Percentiles rank a stretch among this genome's conserved stretches.
Conservation (phyloP, 2,888 invertebrate genomes). For the Diachrysia chrysitis region DNA sequence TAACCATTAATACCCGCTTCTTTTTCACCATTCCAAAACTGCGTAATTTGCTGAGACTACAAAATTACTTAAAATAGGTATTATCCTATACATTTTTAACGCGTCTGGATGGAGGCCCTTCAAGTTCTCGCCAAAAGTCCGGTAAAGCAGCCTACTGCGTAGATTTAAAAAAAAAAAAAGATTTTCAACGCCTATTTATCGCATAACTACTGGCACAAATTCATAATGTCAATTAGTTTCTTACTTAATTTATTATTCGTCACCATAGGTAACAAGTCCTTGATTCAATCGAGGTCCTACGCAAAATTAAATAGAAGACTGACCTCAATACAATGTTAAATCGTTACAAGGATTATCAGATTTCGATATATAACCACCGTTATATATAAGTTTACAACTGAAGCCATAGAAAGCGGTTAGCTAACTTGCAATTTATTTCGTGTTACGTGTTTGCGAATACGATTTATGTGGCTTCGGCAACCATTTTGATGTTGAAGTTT, state of each 20-base stretch:
- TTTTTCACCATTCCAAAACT: no score
- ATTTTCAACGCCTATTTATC: conserved; percentile 16
- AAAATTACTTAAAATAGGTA: no score
- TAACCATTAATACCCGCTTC: no score
- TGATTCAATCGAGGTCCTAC: conserved; percentile 39
- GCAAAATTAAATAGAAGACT: conserved; percentile 22
- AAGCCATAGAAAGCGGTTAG: conserved; percentile 60
- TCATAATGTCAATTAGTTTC: conserved; percentile 34
- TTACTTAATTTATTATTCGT: conserved; percentile 21
- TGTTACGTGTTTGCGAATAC: conserved; percentile 53
- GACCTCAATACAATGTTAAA: conserved; percentile 52
- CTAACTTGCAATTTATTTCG: conserved; percentile 56
- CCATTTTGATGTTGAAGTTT: conserved; percentile 38
- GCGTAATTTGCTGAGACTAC: no score
- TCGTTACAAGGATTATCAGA: conserved; percentile 59
- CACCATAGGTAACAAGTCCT: conserved; percentile 39
- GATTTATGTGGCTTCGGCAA: conserved; percentile 37
- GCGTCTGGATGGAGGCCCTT: no score
- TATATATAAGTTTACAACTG: conserved; percentile 31
- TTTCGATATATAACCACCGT: conserved; percentile 49
- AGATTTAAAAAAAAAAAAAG: no score
- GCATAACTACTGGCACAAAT: conserved; percentile 22
- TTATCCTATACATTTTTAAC: no score
- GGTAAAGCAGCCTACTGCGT: no score
- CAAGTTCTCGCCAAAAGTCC: no score